phyloP scores from a whole-genome alignment of 2,113 vertebrate species.

The Pangasianodon gigas region DNA sequence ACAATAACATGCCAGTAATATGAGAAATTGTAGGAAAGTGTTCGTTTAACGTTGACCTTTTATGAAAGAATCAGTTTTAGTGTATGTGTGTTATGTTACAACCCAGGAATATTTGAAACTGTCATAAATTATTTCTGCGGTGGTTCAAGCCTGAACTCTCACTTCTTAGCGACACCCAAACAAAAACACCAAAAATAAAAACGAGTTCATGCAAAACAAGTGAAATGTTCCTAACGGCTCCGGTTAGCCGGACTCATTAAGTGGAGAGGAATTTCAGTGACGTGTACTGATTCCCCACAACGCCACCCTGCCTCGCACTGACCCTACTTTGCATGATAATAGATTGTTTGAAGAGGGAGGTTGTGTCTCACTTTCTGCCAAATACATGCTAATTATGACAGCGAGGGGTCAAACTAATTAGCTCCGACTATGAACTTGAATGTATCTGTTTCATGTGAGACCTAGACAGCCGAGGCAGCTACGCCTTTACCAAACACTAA shows the following conservation, averaged over 20 bases:
- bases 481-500: background rate
- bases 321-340: conserved; percentile 68
- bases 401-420: conserved; percentile 81
- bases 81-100: background rate
- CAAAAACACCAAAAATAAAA: background rate
- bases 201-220: background rate
- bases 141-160: background rate
- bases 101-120: background rate
- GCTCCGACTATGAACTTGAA: conserved; percentile 67
- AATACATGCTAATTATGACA: conserved; percentile 71
- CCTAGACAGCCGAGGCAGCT: background rate
- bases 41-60: background rate
- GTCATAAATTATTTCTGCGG: background rate
- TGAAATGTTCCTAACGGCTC: conserved; percentile 1
- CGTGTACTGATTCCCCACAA: conserved; percentile 46
- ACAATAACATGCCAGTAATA: background rate
- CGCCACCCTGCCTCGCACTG: conserved; percentile 51
- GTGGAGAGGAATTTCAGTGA: conserved; percentile 24
- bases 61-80: background rate
- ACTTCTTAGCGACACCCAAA: background rate
- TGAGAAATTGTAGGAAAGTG: background rate
- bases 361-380: conserved; percentile 55
- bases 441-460: conserved; percentile 28
- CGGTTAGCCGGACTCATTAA: conserved; percentile 30
- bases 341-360: conserved; percentile 61